Base-by-base conservation (phyloP, 2,888 invertebrate species). In the Pediacus dermestoides region DNA sequence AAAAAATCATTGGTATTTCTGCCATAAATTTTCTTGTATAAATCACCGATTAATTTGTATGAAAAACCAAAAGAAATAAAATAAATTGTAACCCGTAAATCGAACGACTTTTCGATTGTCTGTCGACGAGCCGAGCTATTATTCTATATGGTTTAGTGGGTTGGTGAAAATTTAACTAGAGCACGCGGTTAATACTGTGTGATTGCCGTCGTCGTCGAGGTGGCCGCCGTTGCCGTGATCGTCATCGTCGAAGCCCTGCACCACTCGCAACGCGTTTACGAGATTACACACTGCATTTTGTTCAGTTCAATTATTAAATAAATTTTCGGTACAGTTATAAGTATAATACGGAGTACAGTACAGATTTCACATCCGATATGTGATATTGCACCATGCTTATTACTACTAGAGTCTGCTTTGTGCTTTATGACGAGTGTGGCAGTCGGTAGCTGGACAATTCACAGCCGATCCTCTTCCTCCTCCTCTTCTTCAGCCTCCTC, bases 401-500 rank as follows among this genome's bases (percentile, higher is more conserved):
- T 57, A 52, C 48, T 51, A 56, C 43, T 55, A 53, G 36, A 51
- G 52, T 58, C 53, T 50, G 48, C 44, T 55, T 60, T 60, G 57
- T 60, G 57, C 60, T 52, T 52, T 55, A 46, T 58, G 58, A 59
- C 59, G 50, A 45, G 26, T 46, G 11, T 55, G 53, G 55, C 53
- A 55, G 53, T 56, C 46, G 41, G 44, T 48, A 46, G 45, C 44
- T 47, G 41, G 36, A 37, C 37, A 13, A 37, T 55, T 68, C 67
- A 70, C 64, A 70, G 68, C 61, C 69, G 63, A 64, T 82, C 82
- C 64, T 83, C 84, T 63, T 80, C 80, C 64, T 83, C 85, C 65
- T 88, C 88, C 60, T 88, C 88, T 65, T 88, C 88, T 63, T 87
- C 87, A 51, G 81, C 84, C 70, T 88, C 88, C 68, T 88, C 88